Percentiles rank a stretch among this genome's conserved stretches.
Conservation (phyloP, 2,888 invertebrate genomes). For the Lepidochrysops patricia region DNA sequence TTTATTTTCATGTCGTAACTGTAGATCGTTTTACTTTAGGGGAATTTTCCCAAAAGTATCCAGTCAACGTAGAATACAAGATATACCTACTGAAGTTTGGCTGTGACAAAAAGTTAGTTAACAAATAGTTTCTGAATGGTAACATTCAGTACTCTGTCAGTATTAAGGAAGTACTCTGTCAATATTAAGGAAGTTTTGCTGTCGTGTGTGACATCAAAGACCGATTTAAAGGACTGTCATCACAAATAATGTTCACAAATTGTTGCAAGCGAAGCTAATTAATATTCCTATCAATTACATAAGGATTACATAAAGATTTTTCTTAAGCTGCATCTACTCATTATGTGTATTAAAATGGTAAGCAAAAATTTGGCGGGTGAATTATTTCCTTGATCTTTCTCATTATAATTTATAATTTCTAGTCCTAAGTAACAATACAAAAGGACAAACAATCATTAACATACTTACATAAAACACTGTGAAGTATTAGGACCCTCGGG, state of each 20-base stretch:
- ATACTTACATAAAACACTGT: neutral
- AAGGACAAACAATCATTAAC: neutral
- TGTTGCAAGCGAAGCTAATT: no score
- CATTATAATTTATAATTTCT: neutral
- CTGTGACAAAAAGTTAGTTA: no score
- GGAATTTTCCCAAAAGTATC: conserved; percentile 33
- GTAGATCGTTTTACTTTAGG: conserved; percentile 32
- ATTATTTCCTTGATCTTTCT: neutral
- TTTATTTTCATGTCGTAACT: conserved; percentile 42
- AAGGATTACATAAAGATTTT: no score
- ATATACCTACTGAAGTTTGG: no score
- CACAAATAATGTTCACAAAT: no score
- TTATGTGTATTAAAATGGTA: no score
- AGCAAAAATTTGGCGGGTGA: neutral
- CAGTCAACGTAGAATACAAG: neutral
- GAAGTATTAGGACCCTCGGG: neutral
- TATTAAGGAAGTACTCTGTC: neutral
- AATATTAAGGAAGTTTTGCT: neutral
- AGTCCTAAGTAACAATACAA: neutral
- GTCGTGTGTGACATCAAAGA: no score
- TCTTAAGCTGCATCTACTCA: no score
- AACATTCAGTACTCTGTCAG: neutral
- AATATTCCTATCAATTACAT: no score
- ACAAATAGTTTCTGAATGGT: neutral
- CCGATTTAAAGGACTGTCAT: no score